Evolutionary conservation across 35 echinoderm and acorn worm genomes (phyloP).

Genomic region (Ptychodera flava): DNA sequence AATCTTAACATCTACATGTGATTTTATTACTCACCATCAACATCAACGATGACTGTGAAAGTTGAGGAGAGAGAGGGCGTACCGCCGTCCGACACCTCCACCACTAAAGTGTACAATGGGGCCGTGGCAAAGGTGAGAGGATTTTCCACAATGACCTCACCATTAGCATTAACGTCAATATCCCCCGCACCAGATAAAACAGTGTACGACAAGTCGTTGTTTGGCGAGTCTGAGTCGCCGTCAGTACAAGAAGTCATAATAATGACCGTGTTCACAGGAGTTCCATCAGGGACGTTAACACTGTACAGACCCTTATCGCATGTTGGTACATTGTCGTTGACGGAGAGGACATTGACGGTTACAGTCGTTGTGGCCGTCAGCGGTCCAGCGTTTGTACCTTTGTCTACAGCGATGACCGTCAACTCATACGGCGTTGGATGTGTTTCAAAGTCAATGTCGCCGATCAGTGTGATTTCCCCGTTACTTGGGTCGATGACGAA

Average conservation of each 20-base stretch:
- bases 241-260: not conserved
- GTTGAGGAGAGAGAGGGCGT: slow-evolving; percentile 24
- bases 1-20: too few relatives aligned
- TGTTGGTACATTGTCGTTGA: not conserved
- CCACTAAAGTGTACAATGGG: slow-evolving; percentile 52
- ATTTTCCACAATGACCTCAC: slow-evolving; percentile 47
- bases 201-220: not conserved
- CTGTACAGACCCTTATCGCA: not conserved
- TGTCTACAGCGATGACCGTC: slow-evolving; percentile 70
- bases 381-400: slow-evolving; percentile 15
- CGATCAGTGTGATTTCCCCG: slow-evolving; percentile 18
- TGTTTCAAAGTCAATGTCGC: not conserved
- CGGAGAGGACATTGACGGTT: not conserved
- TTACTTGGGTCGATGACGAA: slow-evolving; percentile 61
- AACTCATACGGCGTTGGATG: slow-evolving; percentile 24
- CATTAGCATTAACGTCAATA: slow-evolving; percentile 33
- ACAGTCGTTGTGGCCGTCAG: not conserved
- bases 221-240: not conserved
- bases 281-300: not conserved
- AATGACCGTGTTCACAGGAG: not conserved
- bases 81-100: slow-evolving; percentile 54
- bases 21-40: slow-evolving; percentile 19
- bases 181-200: slow-evolving; percentile 46
- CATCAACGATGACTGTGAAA: slow-evolving; percentile 41
- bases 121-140: slow-evolving; percentile 38